Conservation (phyloP, 2,797 vertebrate genomes). For the Nyctibius grandis region DNA sequence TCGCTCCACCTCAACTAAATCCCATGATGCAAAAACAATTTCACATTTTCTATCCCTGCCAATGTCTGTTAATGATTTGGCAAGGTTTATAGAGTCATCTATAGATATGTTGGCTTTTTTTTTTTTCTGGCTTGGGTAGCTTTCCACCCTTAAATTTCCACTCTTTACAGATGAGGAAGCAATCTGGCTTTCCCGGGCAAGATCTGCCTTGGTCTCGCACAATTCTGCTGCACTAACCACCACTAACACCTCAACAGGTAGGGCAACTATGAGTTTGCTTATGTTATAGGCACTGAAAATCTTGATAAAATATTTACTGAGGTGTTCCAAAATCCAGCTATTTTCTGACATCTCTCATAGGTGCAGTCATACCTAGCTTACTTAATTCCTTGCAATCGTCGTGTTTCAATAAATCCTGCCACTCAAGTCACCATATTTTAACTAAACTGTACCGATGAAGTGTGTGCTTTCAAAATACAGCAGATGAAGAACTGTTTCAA, state of each 20-base stretch:
- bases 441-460: background rate
- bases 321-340: background rate
- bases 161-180: background rate
- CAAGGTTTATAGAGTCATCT: background rate
- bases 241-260: background rate
- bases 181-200: background rate
- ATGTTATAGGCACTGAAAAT: background rate
- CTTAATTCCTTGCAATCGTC: rapidly evolving
- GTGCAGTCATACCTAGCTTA: background rate
- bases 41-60: background rate
- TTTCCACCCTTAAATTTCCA: background rate
- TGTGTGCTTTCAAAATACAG: background rate
- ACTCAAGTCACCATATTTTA: background rate
- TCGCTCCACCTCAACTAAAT: background rate
- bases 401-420: background rate
- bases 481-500: background rate
- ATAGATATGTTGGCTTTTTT: background rate
- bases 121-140: background rate
- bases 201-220: background rate
- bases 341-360: background rate
- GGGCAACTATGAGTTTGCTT: background rate
- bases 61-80: background rate
- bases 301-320: background rate
- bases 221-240: background rate
- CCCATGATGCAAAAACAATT: background rate